Evolutionary conservation across 2,888 invertebrate genomes (phyloP).

Genomic region (Tyria jacobaeae): DNA sequence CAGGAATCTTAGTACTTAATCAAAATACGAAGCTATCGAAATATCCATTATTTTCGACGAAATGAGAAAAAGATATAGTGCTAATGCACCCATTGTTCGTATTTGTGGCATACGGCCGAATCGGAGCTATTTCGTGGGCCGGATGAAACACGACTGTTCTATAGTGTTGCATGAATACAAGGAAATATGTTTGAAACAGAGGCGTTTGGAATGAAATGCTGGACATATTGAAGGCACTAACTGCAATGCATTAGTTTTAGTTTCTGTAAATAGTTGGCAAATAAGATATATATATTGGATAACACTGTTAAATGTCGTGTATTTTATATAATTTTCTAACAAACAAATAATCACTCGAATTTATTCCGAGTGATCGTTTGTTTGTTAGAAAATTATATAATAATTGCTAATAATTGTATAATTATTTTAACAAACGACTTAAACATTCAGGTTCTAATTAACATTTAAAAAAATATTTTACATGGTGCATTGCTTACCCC

Average conservation of each 20-base stretch:
- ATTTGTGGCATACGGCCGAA: constrained; percentile 46
- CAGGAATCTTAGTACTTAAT: background rate
- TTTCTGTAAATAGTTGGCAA: background rate
- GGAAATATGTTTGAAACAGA: constrained; percentile 27
- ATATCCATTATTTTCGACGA: constrained; percentile 42
- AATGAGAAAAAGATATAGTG: constrained; percentile 50
- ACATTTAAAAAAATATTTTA: too few species aligned
- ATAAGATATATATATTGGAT: background rate
- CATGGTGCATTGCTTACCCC: too few species aligned
- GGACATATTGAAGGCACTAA: constrained; percentile 9
- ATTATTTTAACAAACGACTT: too few species aligned
- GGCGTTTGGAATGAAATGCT: constrained; percentile 18
- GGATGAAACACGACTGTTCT: constrained; percentile 35
- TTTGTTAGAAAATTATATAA: too few species aligned
- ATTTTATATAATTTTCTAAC: too few species aligned
- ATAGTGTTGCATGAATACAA: constrained; percentile 38
- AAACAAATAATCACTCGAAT: too few species aligned
- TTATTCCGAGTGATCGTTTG: too few species aligned
- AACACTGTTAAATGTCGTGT: too few species aligned
- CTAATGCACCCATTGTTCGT: constrained; percentile 63
- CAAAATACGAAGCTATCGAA: constrained; percentile 26
- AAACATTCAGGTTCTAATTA: too few species aligned
- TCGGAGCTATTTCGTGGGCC: constrained; percentile 47
- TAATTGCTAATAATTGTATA: too few species aligned
- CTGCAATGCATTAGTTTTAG: background rate